Evolutionary conservation across 2,113 vertebrate genomes (phyloP).

Genomic region (Scomber japonicus): DNA sequence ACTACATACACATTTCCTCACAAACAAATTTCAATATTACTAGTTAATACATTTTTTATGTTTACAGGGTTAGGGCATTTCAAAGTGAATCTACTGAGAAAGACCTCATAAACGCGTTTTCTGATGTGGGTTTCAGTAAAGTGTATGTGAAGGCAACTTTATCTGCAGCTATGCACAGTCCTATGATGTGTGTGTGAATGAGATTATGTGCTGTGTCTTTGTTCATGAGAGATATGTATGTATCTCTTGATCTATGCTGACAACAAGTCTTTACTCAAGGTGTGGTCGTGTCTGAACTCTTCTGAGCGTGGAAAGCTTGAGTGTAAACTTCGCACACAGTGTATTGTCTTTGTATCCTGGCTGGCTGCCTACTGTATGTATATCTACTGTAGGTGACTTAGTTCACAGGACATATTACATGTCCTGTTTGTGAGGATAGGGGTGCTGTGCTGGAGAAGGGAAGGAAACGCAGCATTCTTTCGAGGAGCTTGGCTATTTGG

Average conservation of each 20-base stretch:
- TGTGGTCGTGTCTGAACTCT: constrained; percentile 5
- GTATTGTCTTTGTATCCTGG: constrained; percentile 39
- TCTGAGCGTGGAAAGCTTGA: not conserved
- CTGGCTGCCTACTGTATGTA: constrained; percentile 16
- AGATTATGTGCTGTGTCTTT: constrained; percentile 16
- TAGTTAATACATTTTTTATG: too few species aligned
- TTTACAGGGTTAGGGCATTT: not conserved
- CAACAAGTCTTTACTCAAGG: constrained; percentile 18
- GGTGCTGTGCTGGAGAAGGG: constrained; percentile 53
- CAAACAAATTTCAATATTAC: too few species aligned
- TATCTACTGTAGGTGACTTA: constrained; percentile 29
- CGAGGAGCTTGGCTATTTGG: constrained; percentile 69
- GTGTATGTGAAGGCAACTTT: constrained; percentile 12
- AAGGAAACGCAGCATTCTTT: constrained; percentile 83
- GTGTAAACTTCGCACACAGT: not conserved
- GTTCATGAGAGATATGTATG: constrained; percentile 14
- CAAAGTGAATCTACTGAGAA: not conserved
- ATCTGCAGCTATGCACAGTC: constrained; percentile 14
- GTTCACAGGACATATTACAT: constrained; percentile 65
- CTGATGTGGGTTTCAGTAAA: constrained; percentile 2
- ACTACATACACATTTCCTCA: too few species aligned
- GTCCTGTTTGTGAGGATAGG: constrained; percentile 67
- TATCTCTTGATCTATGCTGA: constrained; percentile 40
- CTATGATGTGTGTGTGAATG: not conserved
- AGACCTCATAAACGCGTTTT: not conserved